Percentiles rank a stretch among this genome's conserved stretches.
Evolutionary conservation across 2,888 invertebrate genomes (phyloP).

Genomic region (Drosophila longiperda): DNA sequence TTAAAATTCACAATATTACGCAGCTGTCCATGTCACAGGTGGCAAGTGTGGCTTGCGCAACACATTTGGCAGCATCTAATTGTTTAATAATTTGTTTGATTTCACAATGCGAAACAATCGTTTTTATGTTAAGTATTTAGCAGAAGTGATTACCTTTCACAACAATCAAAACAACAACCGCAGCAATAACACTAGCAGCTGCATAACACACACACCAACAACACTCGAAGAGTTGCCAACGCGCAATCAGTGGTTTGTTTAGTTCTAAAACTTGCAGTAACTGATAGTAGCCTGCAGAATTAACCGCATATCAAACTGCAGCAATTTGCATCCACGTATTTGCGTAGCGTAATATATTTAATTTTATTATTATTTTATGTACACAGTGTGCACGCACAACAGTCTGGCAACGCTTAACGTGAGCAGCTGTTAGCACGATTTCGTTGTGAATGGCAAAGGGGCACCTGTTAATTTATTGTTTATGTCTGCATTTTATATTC

Average conservation of each 20-base stretch:
- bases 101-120: constrained; percentile 58
- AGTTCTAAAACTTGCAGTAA: neutral
- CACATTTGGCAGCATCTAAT: constrained; percentile 34
- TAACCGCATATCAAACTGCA: neutral
- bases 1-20: constrained; percentile 15
- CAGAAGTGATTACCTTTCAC: constrained; percentile 54
- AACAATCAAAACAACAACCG: constrained; percentile 41
- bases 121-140: constrained; percentile 45
- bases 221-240: constrained; percentile 52
- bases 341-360: constrained; percentile 6
- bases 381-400: neutral
- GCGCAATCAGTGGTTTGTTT: neutral
- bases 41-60: constrained; percentile 24
- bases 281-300: constrained; percentile 1
- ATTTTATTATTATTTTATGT: constrained; percentile 4
- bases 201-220: constrained; percentile 27
- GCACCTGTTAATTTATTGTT: constrained; percentile 51
- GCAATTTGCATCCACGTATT: neutral
- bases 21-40: constrained; percentile 26
- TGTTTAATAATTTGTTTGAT: constrained; percentile 40
- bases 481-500: constrained; percentile 22
- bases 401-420: constrained; percentile 52
- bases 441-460: constrained; percentile 52
- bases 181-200: constrained; percentile 54
- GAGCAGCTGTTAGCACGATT: constrained; percentile 48